These are phyloP conservation scores for Dolomedes plantarius DNA, from an alignment of 2,888 invertebrate genomes.

Conservation along the genomic window DNA sequence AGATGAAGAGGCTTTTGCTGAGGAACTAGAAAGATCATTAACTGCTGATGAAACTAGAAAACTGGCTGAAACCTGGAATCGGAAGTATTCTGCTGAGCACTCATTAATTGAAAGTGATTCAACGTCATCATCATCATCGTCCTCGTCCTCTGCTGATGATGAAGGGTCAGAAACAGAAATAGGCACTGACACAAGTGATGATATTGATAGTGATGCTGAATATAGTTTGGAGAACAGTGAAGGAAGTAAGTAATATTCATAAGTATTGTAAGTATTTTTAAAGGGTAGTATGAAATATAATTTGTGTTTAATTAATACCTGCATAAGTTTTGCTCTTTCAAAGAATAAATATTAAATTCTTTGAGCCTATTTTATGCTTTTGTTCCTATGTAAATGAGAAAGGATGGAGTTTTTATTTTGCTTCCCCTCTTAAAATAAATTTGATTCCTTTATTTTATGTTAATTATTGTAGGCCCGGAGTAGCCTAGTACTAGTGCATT, in stretches of 20 bases:
- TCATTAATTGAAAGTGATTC: slow-evolving; percentile 35
- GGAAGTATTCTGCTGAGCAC: slow-evolving; percentile 78
- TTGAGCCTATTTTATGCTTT: no score
- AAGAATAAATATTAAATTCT: no score
- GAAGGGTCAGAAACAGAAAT: slow-evolving; percentile 75
- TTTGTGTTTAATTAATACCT: no score
- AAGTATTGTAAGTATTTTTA: no score
- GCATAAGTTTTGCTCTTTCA: no score
- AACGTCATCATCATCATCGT: slow-evolving; percentile 35
- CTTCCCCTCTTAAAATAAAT: no score
- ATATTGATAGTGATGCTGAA: slow-evolving; percentile 74
- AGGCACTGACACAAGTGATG: slow-evolving; percentile 72
- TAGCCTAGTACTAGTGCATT: no score
- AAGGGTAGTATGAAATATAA: no score
- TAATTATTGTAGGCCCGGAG: no score
- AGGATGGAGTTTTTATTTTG: no score
- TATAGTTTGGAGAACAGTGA: slow-evolving; percentile 73
- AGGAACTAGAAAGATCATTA: slow-evolving; percentile 77
- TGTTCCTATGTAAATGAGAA: no score
- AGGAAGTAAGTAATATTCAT: slow-evolving; percentile 44
- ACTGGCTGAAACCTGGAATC: slow-evolving; percentile 84
- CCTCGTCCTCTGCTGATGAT: slow-evolving; percentile 71
- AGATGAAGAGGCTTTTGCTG: slow-evolving; percentile 76
- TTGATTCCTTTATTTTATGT: no score
- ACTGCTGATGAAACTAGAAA: slow-evolving; percentile 84